Evolutionary conservation across 1,140 invertebrate species (phyloP).

Genomic region (Polypedilum vanderplanki): DNA sequence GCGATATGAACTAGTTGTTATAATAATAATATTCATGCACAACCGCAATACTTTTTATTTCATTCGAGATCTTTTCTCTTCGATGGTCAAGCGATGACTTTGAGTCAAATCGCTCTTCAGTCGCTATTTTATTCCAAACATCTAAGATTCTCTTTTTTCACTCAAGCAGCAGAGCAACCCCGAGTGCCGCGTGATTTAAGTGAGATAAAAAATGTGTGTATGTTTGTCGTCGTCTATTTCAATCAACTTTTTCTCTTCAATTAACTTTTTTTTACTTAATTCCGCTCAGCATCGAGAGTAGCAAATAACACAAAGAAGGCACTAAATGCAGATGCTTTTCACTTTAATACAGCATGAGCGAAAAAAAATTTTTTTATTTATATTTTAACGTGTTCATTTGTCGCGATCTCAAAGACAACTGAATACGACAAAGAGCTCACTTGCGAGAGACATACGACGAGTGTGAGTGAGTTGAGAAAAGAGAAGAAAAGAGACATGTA

Average conservation of each 20-base stretch:
- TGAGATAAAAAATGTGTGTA: conserved; percentile 19
- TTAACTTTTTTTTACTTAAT: conserved; percentile 4
- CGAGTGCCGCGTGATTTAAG: not conserved
- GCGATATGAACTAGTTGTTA: not conserved
- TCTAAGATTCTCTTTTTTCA: conserved; percentile 14
- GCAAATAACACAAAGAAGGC: not conserved
- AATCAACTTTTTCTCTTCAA: conserved; percentile 12
- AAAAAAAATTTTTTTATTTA: not conserved
- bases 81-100: conserved; percentile 22
- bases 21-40: not conserved
- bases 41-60: not conserved
- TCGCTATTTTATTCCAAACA: conserved; percentile 23
- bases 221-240: conserved; percentile 5
- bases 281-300: conserved; percentile 2
- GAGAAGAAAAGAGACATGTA: not conserved
- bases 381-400: not conserved
- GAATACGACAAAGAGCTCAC: not conserved
- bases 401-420: conserved; percentile 25
- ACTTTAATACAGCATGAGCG: not conserved
- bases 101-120: conserved; percentile 4
- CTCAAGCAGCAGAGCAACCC: not conserved
- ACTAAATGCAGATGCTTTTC: not conserved
- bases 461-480: not conserved
- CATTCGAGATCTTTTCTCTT: conserved; percentile 18
- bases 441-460: not conserved